Evolutionary conservation across 1,140 invertebrate species (phyloP), one percentile per base, ranked within the genome.

Genomic region (Nasonia longicornis): DNA sequence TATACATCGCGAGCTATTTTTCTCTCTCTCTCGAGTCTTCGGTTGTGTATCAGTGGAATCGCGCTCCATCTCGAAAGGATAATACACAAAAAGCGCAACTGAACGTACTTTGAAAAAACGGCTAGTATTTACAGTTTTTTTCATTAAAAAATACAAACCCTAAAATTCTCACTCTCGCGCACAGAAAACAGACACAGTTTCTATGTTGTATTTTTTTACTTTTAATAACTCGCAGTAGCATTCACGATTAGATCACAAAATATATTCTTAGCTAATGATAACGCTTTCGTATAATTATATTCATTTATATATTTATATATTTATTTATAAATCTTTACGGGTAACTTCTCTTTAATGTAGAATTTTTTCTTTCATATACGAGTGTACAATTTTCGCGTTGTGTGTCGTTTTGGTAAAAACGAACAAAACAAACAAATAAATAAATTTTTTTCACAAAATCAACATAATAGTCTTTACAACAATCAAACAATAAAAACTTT

Each of bases 61-160:
- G 22, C 14, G n/a, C 38, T 48, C 22, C 4, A 31, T 67, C 2
- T 67, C 1, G 22, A 31, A 70, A 70, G 8, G 38, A 52, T 31
- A 31, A 78, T 22, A 35, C 45, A 77, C 52, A 58, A 58, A 10
- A 78, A 70, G 29, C 64, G 16, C 38, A 70, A 78, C 14, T 70
- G 7, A 71, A 79, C 12, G 7, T 72, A 42, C 12, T 58, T 70
- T 72, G 12, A n/a, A 79, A 71, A 79, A 16, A 71, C 29, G 14
- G n/a, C 20, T 79, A 79, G 38, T 73, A 79, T 79, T 64, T 79
- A 79, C 70, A 73, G 4, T 16, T 72, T 42, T 78, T 69, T 78
- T 69, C 67, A 52, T 77, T 78, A 72, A 71, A 79, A 79, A 79
- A 72, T 79, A 79, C 78, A 79, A 66, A 73, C 72, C 58, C 12